A percentile compares a stretch with the other conserved stretches of the same genome.
Evolutionary conservation across 1,140 invertebrate species (phyloP).

Genomic region (Rhagoletis zephyria): DNA sequence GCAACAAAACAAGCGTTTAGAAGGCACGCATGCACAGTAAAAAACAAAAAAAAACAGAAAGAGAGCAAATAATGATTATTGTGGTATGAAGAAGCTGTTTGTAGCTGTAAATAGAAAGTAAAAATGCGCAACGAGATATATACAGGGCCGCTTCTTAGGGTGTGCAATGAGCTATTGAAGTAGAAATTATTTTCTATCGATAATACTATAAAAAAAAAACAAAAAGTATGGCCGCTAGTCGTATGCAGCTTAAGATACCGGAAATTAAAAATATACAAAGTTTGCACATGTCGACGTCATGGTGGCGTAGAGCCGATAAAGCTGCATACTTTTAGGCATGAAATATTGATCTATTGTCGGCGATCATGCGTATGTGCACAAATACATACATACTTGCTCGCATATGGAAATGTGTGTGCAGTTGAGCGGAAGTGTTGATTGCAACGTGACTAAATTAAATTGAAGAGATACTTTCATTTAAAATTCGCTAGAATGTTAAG

Average conservation of each 20-base stretch:
- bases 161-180: slow-evolving; percentile 3
- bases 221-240: neutral
- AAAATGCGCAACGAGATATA: too few species aligned
- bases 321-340: slow-evolving; percentile 14
- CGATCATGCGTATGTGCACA: neutral
- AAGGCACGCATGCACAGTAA: neutral
- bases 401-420: too few species aligned
- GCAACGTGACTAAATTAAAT: too few species aligned
- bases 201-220: neutral
- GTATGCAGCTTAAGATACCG: neutral
- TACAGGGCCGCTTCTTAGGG: too few species aligned
- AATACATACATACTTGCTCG: too few species aligned
- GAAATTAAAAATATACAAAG: slow-evolving; percentile 13
- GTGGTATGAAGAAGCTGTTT: neutral
- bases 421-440: too few species aligned
- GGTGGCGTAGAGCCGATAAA: neutral
- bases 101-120: neutral
- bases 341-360: slow-evolving; percentile 12
- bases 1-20: neutral
- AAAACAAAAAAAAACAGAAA: neutral
- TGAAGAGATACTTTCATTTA: too few species aligned
- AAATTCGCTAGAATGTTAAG: too few species aligned
- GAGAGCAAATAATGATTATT: neutral
- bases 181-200: slow-evolving; percentile 21
- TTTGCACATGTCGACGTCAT: neutral